These are phyloP conservation scores for Congeria kusceri DNA, from an alignment of 2,888 invertebrate species.

Conservation along the genomic window DNA sequence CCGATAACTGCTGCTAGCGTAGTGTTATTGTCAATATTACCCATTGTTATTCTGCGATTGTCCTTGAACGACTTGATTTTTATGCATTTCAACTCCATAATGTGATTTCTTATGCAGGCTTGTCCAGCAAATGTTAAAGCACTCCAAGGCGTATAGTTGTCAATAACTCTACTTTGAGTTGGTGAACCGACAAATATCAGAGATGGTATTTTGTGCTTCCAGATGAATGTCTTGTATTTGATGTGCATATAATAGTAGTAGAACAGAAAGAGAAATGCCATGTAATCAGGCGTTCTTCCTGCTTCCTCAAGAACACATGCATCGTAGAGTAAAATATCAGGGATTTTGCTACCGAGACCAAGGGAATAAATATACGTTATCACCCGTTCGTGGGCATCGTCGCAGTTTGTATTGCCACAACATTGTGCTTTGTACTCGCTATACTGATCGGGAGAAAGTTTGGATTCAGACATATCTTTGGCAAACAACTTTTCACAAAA, in stretches of 20 bases:
- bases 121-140: constrained; percentile 20
- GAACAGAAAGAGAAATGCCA: constrained; percentile 21
- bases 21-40: constrained; percentile 19
- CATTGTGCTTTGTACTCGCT: background rate
- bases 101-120: background rate
- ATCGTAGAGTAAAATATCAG: constrained; percentile 17
- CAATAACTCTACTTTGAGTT: constrained; percentile 23
- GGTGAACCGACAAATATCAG: constrained; percentile 19
- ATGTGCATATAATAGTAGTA: constrained; percentile 10
- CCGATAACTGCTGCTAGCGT: background rate
- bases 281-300: constrained; percentile 21
- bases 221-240: constrained; percentile 17
- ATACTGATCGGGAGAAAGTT: constrained; percentile 20
- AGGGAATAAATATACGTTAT: constrained; percentile 8
- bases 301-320: constrained; percentile 26
- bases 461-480: constrained; percentile 10
- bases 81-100: background rate
- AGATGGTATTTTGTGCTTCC: constrained; percentile 7
- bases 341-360: constrained; percentile 9
- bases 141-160: constrained; percentile 24
- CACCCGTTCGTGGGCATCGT: constrained; percentile 3
- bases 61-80: constrained; percentile 22
- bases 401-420: background rate
- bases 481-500: constrained; percentile 20
- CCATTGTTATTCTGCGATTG: constrained; percentile 15